Conservation (phyloP, 2,113 vertebrate genomes). For the Pteronura brasiliensis region DNA sequence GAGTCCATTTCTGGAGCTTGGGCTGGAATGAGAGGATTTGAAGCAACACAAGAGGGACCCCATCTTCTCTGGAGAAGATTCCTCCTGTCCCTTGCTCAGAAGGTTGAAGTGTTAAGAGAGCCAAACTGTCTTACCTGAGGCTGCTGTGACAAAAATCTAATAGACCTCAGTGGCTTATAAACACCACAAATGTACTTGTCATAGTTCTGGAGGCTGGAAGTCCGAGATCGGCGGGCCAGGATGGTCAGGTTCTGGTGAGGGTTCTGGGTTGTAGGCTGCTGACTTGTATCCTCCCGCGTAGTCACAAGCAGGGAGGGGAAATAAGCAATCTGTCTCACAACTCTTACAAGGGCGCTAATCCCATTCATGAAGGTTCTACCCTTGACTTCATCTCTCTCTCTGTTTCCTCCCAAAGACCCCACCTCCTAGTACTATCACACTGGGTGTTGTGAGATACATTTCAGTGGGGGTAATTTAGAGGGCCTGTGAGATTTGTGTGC, state of each 20-base stretch:
- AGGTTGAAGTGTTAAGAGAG: neutral
- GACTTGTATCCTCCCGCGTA: accelerated
- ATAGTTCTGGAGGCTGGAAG: neutral
- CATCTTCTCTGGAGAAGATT: neutral
- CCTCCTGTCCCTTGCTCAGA: neutral
- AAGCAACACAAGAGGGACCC: neutral
- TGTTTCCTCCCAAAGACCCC: neutral
- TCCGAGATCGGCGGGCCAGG: neutral
- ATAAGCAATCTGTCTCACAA: too few species aligned
- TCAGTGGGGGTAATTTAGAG: neutral
- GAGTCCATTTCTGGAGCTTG: neutral
- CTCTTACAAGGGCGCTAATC: neutral
- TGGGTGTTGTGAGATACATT: neutral
- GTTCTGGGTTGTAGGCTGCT: neutral
- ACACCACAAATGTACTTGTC: neutral
- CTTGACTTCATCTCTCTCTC: too few species aligned
- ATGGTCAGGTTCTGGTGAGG: neutral
- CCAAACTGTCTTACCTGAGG: neutral
- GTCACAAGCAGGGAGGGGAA: neutral
- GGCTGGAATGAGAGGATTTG: neutral
- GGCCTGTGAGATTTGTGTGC: neutral
- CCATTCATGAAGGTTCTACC: too few species aligned
- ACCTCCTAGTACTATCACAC: neutral
- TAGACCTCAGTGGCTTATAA: neutral
- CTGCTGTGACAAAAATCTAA: neutral